Base-by-base conservation (phyloP, 1,140 invertebrate genomes). In the Pseudomyrmex cubaensis region DNA sequence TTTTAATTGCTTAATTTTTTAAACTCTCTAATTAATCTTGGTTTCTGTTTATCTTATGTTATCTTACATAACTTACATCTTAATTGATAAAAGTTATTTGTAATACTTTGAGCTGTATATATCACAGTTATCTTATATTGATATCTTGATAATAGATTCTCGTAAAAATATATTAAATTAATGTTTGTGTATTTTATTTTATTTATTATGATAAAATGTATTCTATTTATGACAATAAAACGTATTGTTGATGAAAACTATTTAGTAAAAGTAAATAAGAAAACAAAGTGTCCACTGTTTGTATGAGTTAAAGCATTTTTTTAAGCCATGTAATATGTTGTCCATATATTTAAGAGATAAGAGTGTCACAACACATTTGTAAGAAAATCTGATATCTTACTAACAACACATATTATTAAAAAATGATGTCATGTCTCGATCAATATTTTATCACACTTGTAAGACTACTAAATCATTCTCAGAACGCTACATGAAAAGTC, bases 401-500 rank as follows among this genome's bases (percentile, higher is more conserved):
- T 2, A 9, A 22, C 10, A 12, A 52, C 1, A 22, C 67, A 78
- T 46, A 69, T 46, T 77, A 69, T 70, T 57, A 59, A 59, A 2
- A 78, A 56, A 35, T 78, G 20, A 69, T 70, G 15, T 25, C 22
- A 12, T 4, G 12, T 70, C 54, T 78, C n/a, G 15, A 22, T 15
- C 17, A 80, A 70, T 54, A n/a, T 2, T 25, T 59, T 80, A 80
- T 80, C 76, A 2, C 44, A 69, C 48, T 50, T 80, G 5, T 80
- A 22, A 22, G 10, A 46, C 12, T 66, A 80, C 48, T 56, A 15
- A 59, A 80, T 59, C n/a, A 80, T 72, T 80, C 57, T 2, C 54
- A 59, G 66, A 80, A 70, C 50, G 54, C 12, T 61, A 35, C 5
- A 8, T n/a, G 69, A 74, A 74, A 78, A 83, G 50, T 63, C n/a